Evolutionary conservation across 92 coral and sea anemone species (phyloP).

Genomic region (Micromussa lordhowensis): DNA sequence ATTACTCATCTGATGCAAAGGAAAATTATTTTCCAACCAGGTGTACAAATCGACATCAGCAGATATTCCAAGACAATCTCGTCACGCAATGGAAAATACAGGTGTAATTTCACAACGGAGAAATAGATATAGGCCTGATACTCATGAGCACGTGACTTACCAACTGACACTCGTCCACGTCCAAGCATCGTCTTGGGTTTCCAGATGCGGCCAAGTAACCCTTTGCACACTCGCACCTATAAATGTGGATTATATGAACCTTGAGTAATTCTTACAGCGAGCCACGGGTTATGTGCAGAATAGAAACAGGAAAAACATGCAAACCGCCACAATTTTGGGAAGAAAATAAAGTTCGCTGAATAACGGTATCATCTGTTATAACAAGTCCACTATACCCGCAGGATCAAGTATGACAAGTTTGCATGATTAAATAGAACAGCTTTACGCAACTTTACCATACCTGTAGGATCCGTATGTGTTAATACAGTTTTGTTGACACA

Average conservation of each 20-base stretch:
- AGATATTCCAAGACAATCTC: background rate
- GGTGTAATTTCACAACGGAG: background rate
- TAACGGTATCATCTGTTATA: background rate
- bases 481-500: conserved; percentile 24
- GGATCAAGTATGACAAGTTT: background rate
- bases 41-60: background rate
- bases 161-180: conserved; percentile 10
- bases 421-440: background rate
- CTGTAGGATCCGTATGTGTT: conserved; percentile 21
- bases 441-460: background rate
- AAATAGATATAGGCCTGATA: background rate
- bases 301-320: background rate
- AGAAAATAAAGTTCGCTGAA: background rate
- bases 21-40: background rate
- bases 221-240: conserved; percentile 1
- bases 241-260: background rate
- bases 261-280: background rate
- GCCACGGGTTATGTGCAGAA: background rate
- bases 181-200: background rate
- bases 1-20: background rate
- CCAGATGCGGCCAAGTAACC: conserved; percentile 2
- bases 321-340: background rate
- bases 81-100: background rate
- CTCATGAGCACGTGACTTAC: background rate
- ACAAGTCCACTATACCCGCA: background rate